Conservation (phyloP, 2,113 vertebrate species). For the Motacilla tschutschensis region DNA sequence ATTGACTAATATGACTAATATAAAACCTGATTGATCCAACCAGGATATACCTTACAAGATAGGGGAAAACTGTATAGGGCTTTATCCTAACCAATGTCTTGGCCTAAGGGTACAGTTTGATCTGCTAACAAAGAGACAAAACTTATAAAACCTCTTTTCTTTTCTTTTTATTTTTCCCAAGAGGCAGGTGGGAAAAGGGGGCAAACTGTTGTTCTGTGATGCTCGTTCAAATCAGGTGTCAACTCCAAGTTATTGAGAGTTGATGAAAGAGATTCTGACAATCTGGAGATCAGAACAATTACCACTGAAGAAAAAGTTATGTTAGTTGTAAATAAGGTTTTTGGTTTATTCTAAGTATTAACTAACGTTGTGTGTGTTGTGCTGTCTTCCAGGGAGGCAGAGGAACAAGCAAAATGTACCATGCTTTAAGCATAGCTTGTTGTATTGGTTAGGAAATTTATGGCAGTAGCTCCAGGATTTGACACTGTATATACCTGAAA, state of each 20-base stretch:
- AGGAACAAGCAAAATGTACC: neutral
- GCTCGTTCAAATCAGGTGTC: neutral
- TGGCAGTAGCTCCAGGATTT: neutral
- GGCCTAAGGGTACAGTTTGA: neutral
- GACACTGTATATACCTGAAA: neutral
- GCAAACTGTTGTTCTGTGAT: neutral
- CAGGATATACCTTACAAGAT: neutral
- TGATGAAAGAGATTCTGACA: neutral
- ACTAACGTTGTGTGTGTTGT: neutral
- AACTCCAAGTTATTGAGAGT: neutral
- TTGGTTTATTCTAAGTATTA: neutral
- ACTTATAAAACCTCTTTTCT: neutral
- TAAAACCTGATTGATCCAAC: neutral
- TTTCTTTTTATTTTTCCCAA: neutral
- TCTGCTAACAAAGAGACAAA: neutral
- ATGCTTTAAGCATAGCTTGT: neutral
- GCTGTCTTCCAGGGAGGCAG: fast-evolving
- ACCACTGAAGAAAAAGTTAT: neutral
- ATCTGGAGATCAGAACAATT: neutral
- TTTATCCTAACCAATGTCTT: neutral
- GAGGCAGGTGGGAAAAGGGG: neutral
- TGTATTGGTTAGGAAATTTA: neutral
- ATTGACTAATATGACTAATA: neutral
- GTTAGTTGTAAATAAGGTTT: neutral
- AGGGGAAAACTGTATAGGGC: neutral